These are phyloP conservation scores for Dasysyrphus tricinctus DNA, from an alignment of 2,888 invertebrate genomes.

Conservation along the genomic window DNA sequence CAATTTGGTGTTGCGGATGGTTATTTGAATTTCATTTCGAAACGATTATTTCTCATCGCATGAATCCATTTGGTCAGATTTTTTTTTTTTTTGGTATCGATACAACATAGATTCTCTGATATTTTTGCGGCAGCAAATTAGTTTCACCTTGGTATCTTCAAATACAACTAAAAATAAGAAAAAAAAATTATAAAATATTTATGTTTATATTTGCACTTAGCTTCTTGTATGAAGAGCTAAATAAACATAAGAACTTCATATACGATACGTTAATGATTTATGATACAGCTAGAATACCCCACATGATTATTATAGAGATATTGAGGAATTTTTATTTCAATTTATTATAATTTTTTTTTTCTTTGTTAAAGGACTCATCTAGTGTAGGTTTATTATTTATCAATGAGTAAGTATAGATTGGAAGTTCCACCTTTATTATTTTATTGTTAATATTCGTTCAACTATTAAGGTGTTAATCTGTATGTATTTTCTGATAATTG, in stretches of 20 bases:
- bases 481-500: background rate
- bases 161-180: background rate
- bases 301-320: background rate
- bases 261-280: constrained; percentile 1
- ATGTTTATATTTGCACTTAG: constrained; percentile 31
- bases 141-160: constrained; percentile 38
- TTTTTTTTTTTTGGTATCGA: constrained; percentile 3
- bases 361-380: constrained; percentile 5
- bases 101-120: constrained; percentile 22
- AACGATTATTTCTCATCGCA: background rate
- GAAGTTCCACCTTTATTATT: background rate
- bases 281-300: constrained; percentile 14
- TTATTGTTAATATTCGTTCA: background rate
- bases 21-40: constrained; percentile 34
- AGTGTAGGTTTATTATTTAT: background rate
- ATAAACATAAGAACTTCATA: constrained; percentile 14
- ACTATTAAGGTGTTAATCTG: background rate
- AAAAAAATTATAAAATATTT: constrained; percentile 4
- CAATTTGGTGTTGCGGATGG: constrained; percentile 8
- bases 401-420: background rate
- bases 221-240: constrained; percentile 29
- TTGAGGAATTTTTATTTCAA: background rate
- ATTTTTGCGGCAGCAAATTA: constrained; percentile 22
- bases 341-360: constrained; percentile 1
- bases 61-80: background rate